Conservation (phyloP, 2,888 invertebrate genomes). For the Catotricha subobsoleta region DNA sequence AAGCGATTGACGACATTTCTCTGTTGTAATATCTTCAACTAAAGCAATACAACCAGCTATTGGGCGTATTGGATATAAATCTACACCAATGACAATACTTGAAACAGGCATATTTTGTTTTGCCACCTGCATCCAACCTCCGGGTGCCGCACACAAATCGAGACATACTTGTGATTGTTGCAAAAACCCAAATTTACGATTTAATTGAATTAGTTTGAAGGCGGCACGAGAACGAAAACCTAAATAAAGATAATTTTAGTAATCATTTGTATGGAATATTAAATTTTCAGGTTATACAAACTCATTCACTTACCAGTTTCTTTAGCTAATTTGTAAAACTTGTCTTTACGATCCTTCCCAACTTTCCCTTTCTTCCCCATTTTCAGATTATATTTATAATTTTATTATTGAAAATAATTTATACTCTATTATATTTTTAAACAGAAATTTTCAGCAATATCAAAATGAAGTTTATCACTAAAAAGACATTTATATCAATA, state of each 20-base stretch:
- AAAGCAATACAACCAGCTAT: constrained; percentile 81
- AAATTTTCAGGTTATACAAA: too few species aligned
- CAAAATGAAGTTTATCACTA: neutral
- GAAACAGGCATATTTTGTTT: constrained; percentile 95
- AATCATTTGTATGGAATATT: constrained; percentile 4
- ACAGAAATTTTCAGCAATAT: neutral
- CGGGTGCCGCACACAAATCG: constrained; percentile 97
- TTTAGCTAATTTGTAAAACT: constrained; percentile 95
- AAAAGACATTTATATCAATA: too few species aligned
- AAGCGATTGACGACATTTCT: constrained; percentile 68
- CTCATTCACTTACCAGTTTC: constrained; percentile 71
- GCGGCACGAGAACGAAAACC: constrained; percentile 95
- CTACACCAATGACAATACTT: constrained; percentile 86
- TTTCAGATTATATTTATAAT: constrained; percentile 24
- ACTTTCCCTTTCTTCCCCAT: constrained; percentile 94
- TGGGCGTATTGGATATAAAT: constrained; percentile 83
- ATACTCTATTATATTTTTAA: too few species aligned
- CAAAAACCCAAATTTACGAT: constrained; percentile 91
- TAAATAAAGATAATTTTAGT: constrained; percentile 23
- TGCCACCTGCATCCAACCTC: constrained; percentile 99
- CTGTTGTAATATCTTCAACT: constrained; percentile 91
- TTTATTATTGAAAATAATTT: too few species aligned
- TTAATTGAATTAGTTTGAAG: constrained; percentile 96
- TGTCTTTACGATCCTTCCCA: constrained; percentile 96
- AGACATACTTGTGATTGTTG: constrained; percentile 91